A percentile compares a stretch with the other conserved stretches of the same genome.
Conservation (phyloP, 2,888 invertebrate genomes). For the Quadroppia sp. region DNA sequence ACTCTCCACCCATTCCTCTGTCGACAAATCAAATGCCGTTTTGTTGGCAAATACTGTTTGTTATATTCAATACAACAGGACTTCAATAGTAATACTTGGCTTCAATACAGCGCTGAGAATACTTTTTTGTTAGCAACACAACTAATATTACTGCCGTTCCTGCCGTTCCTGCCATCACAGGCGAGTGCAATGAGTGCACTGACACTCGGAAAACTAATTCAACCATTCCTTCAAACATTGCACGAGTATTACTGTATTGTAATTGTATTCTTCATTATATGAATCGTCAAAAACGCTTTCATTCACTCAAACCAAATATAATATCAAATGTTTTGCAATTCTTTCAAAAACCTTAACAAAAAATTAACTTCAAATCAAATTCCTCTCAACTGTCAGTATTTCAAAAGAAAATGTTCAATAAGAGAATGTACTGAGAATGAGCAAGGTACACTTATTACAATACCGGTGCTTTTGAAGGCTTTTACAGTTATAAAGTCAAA, state of each 20-base stretch:
- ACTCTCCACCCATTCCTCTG: slow-evolving; percentile 1
- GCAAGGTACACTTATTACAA: too few relatives aligned
- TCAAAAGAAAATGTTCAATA: too few relatives aligned
- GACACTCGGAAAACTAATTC: slow-evolving; percentile 22
- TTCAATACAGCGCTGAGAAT: not conserved
- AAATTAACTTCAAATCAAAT: too few relatives aligned
- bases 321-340: too few relatives aligned
- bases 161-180: not conserved
- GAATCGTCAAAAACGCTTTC: not conserved
- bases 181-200: slow-evolving; percentile 12
- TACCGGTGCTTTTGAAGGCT: too few relatives aligned
- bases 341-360: too few relatives aligned
- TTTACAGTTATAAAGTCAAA: too few relatives aligned
- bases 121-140: slow-evolving; percentile 2
- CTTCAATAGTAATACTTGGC: too few relatives aligned
- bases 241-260: not conserved
- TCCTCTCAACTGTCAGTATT: too few relatives aligned
- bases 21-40: slow-evolving; percentile 12
- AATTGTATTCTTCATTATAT: slow-evolving; percentile 7
- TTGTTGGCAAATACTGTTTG: slow-evolving; percentile 19
- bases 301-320: too few relatives aligned
- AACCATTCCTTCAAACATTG: slow-evolving; percentile 12
- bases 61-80: not conserved
- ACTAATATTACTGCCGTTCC: not conserved
- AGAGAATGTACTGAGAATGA: too few relatives aligned